Percentiles rank a stretch among this genome's conserved stretches.
These are phyloP conservation scores for Xiphophorus hellerii DNA, from an alignment of 2,113 vertebrate species.

Conservation along the genomic window DNA sequence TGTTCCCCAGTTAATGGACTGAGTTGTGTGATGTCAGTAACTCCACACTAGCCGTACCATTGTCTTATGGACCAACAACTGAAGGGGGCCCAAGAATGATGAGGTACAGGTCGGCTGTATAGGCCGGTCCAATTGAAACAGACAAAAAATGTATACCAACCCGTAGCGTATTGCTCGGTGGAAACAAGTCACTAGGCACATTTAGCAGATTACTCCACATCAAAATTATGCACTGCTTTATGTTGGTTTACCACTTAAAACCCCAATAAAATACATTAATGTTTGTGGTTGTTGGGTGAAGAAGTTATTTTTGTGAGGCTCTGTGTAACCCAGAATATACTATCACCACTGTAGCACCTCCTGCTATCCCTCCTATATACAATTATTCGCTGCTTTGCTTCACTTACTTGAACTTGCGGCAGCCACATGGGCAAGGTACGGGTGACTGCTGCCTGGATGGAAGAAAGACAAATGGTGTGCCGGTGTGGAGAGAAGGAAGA, in stretches of 20 bases:
- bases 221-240: neutral
- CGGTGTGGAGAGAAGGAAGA: slow-evolving; percentile 45
- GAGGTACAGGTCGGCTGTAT: too few relatives aligned
- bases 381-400: slow-evolving; percentile 15
- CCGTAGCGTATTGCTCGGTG: too few relatives aligned
- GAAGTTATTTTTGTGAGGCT: neutral
- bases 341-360: neutral
- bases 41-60: too few relatives aligned
- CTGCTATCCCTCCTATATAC: neutral
- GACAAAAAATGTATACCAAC: too few relatives aligned
- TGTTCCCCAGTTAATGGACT: too few relatives aligned
- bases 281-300: neutral
- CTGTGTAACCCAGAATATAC: neutral
- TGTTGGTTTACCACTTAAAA: neutral
- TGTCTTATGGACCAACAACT: too few relatives aligned
- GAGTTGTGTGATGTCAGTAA: too few relatives aligned
- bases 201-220: neutral
- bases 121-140: too few relatives aligned
- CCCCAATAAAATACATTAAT: neutral
- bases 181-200: too few relatives aligned
- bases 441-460: slow-evolving; percentile 84
- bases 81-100: too few relatives aligned
- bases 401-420: slow-evolving; percentile 87
- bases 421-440: slow-evolving; percentile 84
- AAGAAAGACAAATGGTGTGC: slow-evolving; percentile 63